These are phyloP conservation scores for Danio rerio DNA, from an alignment of 2,113 vertebrate species.

Conservation along the genomic window DNA sequence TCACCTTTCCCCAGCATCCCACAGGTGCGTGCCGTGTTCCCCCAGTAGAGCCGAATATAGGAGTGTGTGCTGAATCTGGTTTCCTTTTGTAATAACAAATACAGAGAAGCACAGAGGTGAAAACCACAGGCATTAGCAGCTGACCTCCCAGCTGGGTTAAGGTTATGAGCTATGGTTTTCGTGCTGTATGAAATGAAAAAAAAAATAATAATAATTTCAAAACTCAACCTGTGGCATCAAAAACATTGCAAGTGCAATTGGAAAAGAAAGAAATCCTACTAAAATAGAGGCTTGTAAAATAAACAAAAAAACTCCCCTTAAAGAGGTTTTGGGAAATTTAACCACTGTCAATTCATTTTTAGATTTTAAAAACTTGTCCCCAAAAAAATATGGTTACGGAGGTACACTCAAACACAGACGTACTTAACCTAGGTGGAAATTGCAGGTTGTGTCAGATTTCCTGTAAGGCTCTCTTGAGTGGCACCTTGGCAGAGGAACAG, in stretches of 20 bases:
- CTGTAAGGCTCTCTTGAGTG: slow-evolving; percentile 62
- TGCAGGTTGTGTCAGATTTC: slow-evolving; percentile 74
- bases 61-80: slow-evolving; percentile 27
- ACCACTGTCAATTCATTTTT: too few species aligned
- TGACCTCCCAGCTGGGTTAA: slow-evolving; percentile 57
- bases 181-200: neutral
- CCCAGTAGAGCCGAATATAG: neutral
- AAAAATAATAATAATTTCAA: neutral
- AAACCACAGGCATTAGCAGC: slow-evolving; percentile 57
- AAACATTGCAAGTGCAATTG: too few species aligned
- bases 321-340: too few species aligned
- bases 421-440: slow-evolving; percentile 77
- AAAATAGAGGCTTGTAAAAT: too few species aligned
- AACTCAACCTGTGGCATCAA: too few species aligned
- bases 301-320: too few species aligned
- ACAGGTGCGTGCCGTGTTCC: slow-evolving; percentile 11
- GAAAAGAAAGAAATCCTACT: too few species aligned
- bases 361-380: too few species aligned
- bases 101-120: slow-evolving; percentile 30
- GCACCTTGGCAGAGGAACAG: slow-evolving; percentile 65
- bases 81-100: slow-evolving; percentile 56
- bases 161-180: slow-evolving; percentile 43
- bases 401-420: neutral
- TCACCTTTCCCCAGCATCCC: neutral
- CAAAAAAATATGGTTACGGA: neutral